Evolutionary conservation across 2,888 invertebrate species (phyloP).

Genomic region (Mesopsocus fuscifrons): DNA sequence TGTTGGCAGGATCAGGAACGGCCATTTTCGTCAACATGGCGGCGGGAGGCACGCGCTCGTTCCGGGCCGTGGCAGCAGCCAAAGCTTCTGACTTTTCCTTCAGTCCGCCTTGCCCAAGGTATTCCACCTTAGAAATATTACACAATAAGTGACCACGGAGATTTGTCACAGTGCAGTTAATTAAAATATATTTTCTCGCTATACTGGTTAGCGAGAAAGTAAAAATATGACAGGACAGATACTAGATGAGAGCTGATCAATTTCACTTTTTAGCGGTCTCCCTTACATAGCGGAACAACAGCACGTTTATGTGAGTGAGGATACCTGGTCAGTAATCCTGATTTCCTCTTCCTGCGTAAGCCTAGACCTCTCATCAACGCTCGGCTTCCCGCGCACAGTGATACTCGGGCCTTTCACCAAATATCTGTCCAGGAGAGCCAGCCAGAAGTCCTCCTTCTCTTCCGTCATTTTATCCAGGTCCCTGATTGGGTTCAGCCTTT

Average conservation of each 20-base stretch:
- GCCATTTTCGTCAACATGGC: conserved; percentile 51
- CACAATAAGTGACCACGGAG: no score
- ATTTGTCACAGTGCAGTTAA: no score
- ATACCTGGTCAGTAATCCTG: conserved; percentile 47
- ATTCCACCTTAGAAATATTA: conserved; percentile 17
- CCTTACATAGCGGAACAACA: no score
- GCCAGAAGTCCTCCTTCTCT: conserved; percentile 50
- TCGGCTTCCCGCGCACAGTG: conserved; percentile 40
- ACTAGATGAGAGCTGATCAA: no score
- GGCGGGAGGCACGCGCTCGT: conserved; percentile 54
- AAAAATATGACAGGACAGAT: no score
- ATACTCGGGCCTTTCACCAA: conserved; percentile 41
- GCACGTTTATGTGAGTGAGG: no score
- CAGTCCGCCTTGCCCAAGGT: conserved; percentile 49
- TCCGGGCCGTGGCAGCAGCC: conserved; percentile 47
- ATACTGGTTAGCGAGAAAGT: no score
- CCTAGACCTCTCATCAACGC: conserved; percentile 38
- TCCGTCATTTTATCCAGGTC: conserved; percentile 37
- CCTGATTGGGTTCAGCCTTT: conserved; percentile 46
- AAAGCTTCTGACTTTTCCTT: conserved; percentile 38
- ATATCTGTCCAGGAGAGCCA: conserved; percentile 43
- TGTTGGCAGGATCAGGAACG: conserved; percentile 52
- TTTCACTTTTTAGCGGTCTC: no score
- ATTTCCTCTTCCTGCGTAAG: conserved; percentile 53
- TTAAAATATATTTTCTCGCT: no score